phyloP scores from a whole-genome alignment of 2,797 vertebrate species.

The Alca torda region DNA sequence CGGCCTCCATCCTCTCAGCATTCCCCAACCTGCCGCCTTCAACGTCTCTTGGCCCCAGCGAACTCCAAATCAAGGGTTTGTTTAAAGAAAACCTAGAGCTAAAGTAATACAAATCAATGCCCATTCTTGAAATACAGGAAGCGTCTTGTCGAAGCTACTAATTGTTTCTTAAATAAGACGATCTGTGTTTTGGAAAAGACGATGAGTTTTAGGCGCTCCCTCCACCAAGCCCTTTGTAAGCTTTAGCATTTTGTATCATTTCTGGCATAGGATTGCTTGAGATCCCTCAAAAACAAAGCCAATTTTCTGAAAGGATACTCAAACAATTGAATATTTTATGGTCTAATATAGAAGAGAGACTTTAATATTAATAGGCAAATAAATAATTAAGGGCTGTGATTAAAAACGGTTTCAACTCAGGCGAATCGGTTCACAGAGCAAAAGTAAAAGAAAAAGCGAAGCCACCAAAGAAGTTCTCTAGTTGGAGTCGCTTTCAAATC shows the following conservation, averaged over 20 bases:
- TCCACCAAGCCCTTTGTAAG: background rate
- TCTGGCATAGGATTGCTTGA: background rate
- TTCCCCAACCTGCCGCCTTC: background rate
- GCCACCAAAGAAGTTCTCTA: background rate
- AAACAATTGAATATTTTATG: background rate
- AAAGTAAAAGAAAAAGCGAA: background rate
- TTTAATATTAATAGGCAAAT: background rate
- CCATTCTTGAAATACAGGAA: background rate
- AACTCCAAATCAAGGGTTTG: background rate
- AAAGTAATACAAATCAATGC: background rate
- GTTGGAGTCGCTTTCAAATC: background rate
- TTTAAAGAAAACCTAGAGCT: background rate
- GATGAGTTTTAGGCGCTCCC: background rate
- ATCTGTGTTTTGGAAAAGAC: background rate
- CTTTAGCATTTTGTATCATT: background rate
- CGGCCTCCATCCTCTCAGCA: background rate
- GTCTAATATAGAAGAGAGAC: background rate
- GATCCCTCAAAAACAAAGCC: background rate
- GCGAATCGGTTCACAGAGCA: background rate
- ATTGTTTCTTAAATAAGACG: background rate
- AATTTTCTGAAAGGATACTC: background rate
- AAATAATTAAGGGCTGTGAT: slow-evolving; percentile 11
- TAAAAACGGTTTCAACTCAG: background rate
- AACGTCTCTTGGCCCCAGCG: background rate
- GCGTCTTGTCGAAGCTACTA: background rate